phyloP scores from a whole-genome alignment of 2,888 invertebrate genomes.

The Kryphioiulus occultus region DNA sequence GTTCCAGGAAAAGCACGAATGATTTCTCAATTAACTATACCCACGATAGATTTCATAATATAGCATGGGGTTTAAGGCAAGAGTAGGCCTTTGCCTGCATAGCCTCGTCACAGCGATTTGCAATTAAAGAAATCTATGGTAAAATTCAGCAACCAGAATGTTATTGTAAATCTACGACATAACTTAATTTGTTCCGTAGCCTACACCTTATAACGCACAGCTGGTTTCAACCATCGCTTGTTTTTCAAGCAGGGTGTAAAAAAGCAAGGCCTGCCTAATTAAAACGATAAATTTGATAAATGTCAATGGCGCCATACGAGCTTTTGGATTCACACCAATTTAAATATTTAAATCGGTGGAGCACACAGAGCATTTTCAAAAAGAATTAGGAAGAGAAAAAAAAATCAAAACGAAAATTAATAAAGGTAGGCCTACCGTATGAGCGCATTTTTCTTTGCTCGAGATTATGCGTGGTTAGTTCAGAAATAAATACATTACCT shows the following conservation, averaged over 20 bases:
- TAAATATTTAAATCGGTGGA: background rate
- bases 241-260: background rate
- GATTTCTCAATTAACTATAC: no score
- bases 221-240: background rate
- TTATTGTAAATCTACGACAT: background rate
- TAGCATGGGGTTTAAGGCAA: no score
- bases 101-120: background rate
- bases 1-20: no score
- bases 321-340: background rate
- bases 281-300: background rate
- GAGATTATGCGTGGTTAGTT: background rate
- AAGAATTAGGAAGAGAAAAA: background rate
- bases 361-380: background rate
- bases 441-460: background rate
- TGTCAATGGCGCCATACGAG: background rate
- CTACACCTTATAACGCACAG: background rate
- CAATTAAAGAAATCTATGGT: background rate
- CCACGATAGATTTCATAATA: no score
- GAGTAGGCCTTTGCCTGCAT: no score
- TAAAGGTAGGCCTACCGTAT: background rate
- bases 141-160: background rate
- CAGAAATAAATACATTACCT: background rate
- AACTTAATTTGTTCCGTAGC: background rate
- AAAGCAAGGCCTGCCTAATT: background rate
- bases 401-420: background rate